Evolutionary conservation across 2,888 invertebrate genomes (phyloP), one percentile per base, ranked within the genome.

Genomic region (Philaethria dido): DNA sequence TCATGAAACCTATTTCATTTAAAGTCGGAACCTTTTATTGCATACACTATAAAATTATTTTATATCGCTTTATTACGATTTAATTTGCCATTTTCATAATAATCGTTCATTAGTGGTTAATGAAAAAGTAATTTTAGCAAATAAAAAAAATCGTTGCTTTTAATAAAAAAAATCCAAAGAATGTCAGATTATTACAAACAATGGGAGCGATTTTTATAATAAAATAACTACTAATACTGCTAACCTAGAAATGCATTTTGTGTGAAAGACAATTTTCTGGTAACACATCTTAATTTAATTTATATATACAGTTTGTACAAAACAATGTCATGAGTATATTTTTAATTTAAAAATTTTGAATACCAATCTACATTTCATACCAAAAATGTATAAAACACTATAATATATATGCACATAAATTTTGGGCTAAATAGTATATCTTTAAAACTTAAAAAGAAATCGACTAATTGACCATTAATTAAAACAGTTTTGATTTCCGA

Each of bases 291-390:
- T 69, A 72, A 70, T 72, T 71, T 67, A 70, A 60, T 54, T 66
- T 60, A 62, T 70, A 71, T 67, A 76, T 73, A 69, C 72, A 72
- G 63, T 74, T 74, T 75, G 72, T 78, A 76, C 74, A 77, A 76
- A 74, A 77, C 20, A 52, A 57, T 57, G 22, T 42, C 57, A 42
- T 57, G 57, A 57, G 22, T 14, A 52, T 52, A 52, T 29, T 11
- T 29, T 52, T 52, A 55, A 25, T 20, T 57, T 57, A 45, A 8
- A 16, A 16, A 44, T 60, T 45, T 45, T 11, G 20, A 25, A 55
- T 22, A 55, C n/a, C 16, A 18, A 25, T 39, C 5, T n/a, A 62
- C 52, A 39, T 42, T 50, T 39, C 18, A 33, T 44, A 42, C 33
- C 11, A 44, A n/a, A 45, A 63, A 47, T n/a, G 5, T 61, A 54